Base-by-base conservation (phyloP, 2,888 invertebrate species). In the Spodoptera exigua region DNA sequence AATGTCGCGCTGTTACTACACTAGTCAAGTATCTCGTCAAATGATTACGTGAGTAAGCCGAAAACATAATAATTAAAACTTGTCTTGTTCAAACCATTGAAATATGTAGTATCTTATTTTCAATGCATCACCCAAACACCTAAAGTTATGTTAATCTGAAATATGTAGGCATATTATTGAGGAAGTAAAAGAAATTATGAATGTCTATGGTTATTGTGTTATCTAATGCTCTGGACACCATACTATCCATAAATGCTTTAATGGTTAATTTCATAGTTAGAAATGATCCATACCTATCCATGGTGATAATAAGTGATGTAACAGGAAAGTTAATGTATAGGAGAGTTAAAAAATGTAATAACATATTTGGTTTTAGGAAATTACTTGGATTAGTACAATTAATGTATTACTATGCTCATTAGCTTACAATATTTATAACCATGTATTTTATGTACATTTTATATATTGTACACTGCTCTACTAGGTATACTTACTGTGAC, bases 321-420 rank as follows among this genome's bases (percentile, higher is more conserved):
- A 13, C 43, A 41, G 35, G 12, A 21, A 37, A 27, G 12, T 41
- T 53, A 47, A 40, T 16, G 14, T 37, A 44, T 56, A 61, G 37
- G 16, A 54, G 13, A 46, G 51, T 59, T 75, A 55, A 27, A 58
- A 41, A 55, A 61, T 65, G 18, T 56, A 56, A 48, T 17, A 44
- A 45, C 35, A 61, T 45, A 35, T 56, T 72, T 68, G 41, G 34
- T 75, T 75, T 48, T 67, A 71, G 39, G 39, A 63, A 13, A 63
- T 63, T 41, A 41, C 57, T 61, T 54, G 43, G 54, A 48, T 43
- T 62, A 66, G 41, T 60, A 52, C 49, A 64, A 64, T 68, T 60
- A 64, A 72, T 73, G 55, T 68, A 76, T 68, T 63, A 72, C 40
- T 63, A 68, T 77, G 75, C 78, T 75, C 75, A 75, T 59, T 75